A percentile compares a stretch with the other conserved stretches of the same genome.
These are phyloP conservation scores for Monoplex corrugatus DNA, from an alignment of 2,888 invertebrate species.

Conservation along the genomic window DNA sequence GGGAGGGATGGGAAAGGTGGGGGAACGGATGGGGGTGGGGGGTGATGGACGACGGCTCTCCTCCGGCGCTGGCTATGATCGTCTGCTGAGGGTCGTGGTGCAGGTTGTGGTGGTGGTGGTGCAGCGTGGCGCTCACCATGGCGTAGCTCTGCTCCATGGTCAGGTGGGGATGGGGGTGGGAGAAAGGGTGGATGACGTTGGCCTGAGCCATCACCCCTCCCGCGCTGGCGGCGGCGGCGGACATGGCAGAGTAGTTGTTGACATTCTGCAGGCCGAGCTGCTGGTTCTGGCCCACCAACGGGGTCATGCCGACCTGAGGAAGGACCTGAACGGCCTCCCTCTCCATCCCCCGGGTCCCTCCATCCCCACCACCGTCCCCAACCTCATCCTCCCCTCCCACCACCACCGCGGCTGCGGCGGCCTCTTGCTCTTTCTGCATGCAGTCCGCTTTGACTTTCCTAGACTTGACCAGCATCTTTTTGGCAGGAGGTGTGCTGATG, in stretches of 20 bases:
- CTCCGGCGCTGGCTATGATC: not conserved
- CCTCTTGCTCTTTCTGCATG: slow-evolving; percentile 47
- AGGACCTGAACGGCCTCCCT: slow-evolving; percentile 25
- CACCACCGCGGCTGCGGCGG: slow-evolving; percentile 43
- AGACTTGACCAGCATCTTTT: slow-evolving; percentile 52
- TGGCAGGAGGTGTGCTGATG: slow-evolving; percentile 49
- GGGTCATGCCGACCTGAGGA: slow-evolving; percentile 24
- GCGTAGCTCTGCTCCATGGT: slow-evolving; percentile 48
- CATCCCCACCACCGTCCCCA: not conserved
- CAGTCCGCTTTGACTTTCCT: slow-evolving; percentile 47
- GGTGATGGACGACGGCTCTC: slow-evolving; percentile 18
- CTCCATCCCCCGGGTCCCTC: not conserved
- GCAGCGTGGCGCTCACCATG: slow-evolving; percentile 45
- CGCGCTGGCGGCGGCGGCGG: slow-evolving; percentile 36
- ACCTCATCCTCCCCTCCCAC: slow-evolving; percentile 35
- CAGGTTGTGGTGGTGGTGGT: slow-evolving; percentile 49
- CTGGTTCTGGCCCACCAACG: slow-evolving; percentile 16
- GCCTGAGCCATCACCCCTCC: slow-evolving; percentile 35
- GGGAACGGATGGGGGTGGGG: slow-evolving; percentile 30
- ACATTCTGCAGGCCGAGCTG: slow-evolving; percentile 19
- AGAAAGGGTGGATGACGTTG: slow-evolving; percentile 41
- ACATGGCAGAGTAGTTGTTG: slow-evolving; percentile 13
- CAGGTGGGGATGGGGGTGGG: slow-evolving; percentile 41
- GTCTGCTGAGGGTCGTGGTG: slow-evolving; percentile 44
- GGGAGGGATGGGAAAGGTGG: slow-evolving; percentile 37